These are phyloP conservation scores for Podilymbus podiceps DNA, from an alignment of 2,113 vertebrate species.

Conservation along the genomic window DNA sequence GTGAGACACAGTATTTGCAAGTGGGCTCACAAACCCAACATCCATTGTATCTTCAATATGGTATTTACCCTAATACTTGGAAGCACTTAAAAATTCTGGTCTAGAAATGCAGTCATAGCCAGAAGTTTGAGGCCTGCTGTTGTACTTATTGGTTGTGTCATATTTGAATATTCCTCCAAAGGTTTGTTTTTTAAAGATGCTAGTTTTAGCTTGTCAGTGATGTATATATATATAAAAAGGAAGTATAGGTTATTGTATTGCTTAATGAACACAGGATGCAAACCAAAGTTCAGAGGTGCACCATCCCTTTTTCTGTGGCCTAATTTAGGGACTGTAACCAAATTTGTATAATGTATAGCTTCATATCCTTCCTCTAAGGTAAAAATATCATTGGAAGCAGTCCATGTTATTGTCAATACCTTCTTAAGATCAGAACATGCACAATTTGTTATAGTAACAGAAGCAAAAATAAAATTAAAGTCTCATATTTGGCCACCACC, in stretches of 20 bases:
- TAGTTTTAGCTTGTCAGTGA: background rate
- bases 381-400: slow-evolving; percentile 49
- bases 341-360: slow-evolving; percentile 31
- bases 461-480: background rate
- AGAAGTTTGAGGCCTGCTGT: background rate
- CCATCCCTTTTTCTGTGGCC: slow-evolving; percentile 8
- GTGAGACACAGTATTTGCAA: background rate
- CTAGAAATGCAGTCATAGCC: background rate
- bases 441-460: background rate
- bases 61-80: background rate
- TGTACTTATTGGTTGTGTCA: background rate
- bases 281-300: slow-evolving; percentile 22
- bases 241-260: slow-evolving; percentile 44
- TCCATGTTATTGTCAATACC: slow-evolving; percentile 48
- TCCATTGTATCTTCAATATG: background rate
- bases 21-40: background rate
- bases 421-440: background rate
- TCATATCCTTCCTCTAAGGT: slow-evolving; percentile 48
- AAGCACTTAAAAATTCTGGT: background rate
- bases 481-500: background rate
- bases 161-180: background rate
- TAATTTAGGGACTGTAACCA: background rate
- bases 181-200: slow-evolving; percentile 21
- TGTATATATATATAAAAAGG: background rate
- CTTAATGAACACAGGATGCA: slow-evolving; percentile 24